Conservation (phyloP, 1,140 invertebrate genomes). For the Lepidurus apus region DNA sequence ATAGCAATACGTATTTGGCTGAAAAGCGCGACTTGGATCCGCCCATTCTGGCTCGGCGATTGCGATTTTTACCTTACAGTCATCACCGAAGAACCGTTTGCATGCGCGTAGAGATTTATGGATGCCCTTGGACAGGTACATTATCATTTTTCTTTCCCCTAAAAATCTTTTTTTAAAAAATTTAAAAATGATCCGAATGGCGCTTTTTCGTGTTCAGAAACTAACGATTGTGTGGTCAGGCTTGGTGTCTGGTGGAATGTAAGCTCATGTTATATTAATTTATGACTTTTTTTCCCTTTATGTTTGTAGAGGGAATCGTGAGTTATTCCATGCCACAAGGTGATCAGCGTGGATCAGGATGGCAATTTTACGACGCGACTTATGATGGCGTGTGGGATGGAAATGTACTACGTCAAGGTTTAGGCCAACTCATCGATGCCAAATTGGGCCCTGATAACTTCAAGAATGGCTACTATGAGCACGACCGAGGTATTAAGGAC, state of each 20-base stretch:
- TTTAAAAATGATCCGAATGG: slow-evolving; percentile 11
- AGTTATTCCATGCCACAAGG: slow-evolving; percentile 80
- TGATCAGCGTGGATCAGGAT: slow-evolving; percentile 61
- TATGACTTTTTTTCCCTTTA: slow-evolving; percentile 37
- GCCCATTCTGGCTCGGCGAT: slow-evolving; percentile 74
- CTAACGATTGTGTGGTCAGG: neutral
- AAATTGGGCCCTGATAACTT: slow-evolving; percentile 67
- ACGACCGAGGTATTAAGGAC: slow-evolving; percentile 47
- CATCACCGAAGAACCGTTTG: slow-evolving; percentile 83
- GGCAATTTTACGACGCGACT: slow-evolving; percentile 81
- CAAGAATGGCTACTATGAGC: slow-evolving; percentile 57
- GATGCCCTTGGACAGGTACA: slow-evolving; percentile 79
- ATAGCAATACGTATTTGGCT: slow-evolving; percentile 78
- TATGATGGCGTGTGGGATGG: slow-evolving; percentile 82
- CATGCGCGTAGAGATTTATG: slow-evolving; percentile 84
- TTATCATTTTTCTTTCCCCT: slow-evolving; percentile 39
- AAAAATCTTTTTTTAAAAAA: slow-evolving; percentile 6
- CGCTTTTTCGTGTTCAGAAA: neutral
- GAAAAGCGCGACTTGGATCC: slow-evolving; percentile 70
- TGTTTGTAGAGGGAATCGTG: slow-evolving; percentile 65
- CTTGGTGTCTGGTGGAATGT: neutral
- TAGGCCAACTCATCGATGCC: slow-evolving; percentile 83
- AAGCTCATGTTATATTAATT: slow-evolving; percentile 26
- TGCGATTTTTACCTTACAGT: slow-evolving; percentile 83
- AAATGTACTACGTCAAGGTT: slow-evolving; percentile 60